Evolutionary conservation across 2,113 vertebrate genomes (phyloP).

Genomic region (Corydoras sp.): DNA sequence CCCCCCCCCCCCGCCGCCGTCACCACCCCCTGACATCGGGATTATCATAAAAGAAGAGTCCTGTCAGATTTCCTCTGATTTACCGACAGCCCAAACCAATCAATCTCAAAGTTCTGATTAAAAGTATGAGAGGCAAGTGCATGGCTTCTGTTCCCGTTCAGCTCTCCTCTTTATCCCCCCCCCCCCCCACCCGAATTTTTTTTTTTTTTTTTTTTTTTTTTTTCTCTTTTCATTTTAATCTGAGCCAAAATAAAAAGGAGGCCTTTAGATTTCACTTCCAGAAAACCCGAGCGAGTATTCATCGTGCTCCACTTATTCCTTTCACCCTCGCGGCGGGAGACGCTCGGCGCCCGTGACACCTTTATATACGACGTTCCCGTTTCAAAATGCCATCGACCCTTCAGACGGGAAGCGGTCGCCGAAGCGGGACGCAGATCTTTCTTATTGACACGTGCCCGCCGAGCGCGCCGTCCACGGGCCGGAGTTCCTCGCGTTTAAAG

Average conservation of each 20-base stretch:
- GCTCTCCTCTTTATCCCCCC: slow-evolving; percentile 31
- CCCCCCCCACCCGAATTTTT: slow-evolving; percentile 8
- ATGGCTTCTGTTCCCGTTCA: slow-evolving; percentile 18
- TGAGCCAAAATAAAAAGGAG: slow-evolving; percentile 67
- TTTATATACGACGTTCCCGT: slow-evolving; percentile 78
- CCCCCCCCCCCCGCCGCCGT: no score
- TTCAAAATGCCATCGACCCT: slow-evolving; percentile 79
- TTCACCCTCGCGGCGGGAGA: slow-evolving; percentile 75
- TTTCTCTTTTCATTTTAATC: slow-evolving; percentile 64
- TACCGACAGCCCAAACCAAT: slow-evolving; percentile 55
- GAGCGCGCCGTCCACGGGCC: slow-evolving; percentile 46
- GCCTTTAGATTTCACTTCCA: slow-evolving; percentile 74
- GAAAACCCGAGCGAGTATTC: slow-evolving; percentile 71
- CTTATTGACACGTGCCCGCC: slow-evolving; percentile 68
- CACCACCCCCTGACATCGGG: slow-evolving; percentile 43
- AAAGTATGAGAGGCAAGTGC: slow-evolving; percentile 51
- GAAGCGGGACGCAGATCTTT: slow-evolving; percentile 72
- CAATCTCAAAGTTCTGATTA: slow-evolving; percentile 65
- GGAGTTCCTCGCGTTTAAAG: slow-evolving; percentile 41
- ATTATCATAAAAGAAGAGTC: slow-evolving; percentile 65
- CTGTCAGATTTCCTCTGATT: slow-evolving; percentile 54
- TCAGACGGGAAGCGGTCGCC: slow-evolving; percentile 76
- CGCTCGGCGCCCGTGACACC: slow-evolving; percentile 70
- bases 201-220: no score
- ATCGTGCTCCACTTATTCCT: slow-evolving; percentile 68